Conservation (phyloP, 2,888 invertebrate genomes). For the Lottia gigantea region DNA sequence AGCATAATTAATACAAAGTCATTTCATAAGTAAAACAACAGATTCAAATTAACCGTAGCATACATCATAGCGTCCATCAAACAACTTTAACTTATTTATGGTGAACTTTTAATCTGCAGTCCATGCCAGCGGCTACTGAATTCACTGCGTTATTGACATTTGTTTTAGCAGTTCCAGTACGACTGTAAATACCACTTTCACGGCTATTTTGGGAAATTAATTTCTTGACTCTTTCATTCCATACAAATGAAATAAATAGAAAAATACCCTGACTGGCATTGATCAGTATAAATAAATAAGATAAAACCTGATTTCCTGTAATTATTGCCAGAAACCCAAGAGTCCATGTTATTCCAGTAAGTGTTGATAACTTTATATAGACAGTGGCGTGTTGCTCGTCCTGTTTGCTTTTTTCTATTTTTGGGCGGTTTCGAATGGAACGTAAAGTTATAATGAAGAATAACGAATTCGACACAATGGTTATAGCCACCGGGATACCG, state of each 20-base stretch:
- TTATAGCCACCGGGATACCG: slow-evolving; percentile 27
- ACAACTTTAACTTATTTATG: too few species aligned
- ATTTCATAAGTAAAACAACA: too few species aligned
- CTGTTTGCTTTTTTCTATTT: slow-evolving; percentile 19
- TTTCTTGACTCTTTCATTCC: slow-evolving; percentile 27
- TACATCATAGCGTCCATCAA: too few species aligned
- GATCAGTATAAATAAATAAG: slow-evolving; percentile 26
- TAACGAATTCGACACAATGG: slow-evolving; percentile 25
- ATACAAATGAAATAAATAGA: slow-evolving; percentile 35
- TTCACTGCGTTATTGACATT: too few species aligned
- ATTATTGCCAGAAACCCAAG: slow-evolving; percentile 25
- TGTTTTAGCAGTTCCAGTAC: too few species aligned
- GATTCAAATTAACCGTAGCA: too few species aligned
- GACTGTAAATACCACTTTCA: neutral
- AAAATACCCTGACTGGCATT: slow-evolving; percentile 35
- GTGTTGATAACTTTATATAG: slow-evolving; percentile 35
- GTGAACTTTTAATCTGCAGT: too few species aligned
- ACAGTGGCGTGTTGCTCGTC: slow-evolving; percentile 26
- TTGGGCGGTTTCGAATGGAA: slow-evolving; percentile 26
- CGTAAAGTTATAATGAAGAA: slow-evolving; percentile 32
- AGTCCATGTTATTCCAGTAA: slow-evolving; percentile 34
- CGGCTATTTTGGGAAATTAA: neutral
- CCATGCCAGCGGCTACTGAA: too few species aligned
- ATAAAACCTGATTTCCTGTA: slow-evolving; percentile 14
- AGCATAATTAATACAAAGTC: too few species aligned